These are phyloP conservation scores for Phaethon lepturus DNA, from an alignment of 2,113 vertebrate species.

Conservation along the genomic window DNA sequence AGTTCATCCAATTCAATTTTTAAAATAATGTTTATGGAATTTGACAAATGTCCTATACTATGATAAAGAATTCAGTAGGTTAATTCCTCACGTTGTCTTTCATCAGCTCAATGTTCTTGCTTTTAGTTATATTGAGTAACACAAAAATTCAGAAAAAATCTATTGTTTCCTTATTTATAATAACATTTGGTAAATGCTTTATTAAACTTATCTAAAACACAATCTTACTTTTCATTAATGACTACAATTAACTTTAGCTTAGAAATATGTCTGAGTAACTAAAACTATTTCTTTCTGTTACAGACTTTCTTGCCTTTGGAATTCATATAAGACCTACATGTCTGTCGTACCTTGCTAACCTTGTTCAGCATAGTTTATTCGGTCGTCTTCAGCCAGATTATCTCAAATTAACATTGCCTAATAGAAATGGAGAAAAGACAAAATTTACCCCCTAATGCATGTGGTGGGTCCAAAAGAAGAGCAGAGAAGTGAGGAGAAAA, in stretches of 20 bases:
- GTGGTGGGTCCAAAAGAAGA: not conserved
- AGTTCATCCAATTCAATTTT: not conserved
- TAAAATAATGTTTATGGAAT: not conserved
- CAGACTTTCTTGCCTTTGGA: not conserved
- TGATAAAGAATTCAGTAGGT: not conserved
- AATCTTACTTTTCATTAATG: not conserved
- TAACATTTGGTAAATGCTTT: not conserved
- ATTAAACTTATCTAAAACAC: not conserved
- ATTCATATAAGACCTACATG: not conserved
- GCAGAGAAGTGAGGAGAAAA: fast-evolving
- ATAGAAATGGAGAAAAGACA: not conserved
- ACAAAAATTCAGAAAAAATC: not conserved
- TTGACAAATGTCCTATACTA: not conserved
- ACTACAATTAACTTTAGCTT: not conserved
- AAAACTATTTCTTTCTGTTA: not conserved
- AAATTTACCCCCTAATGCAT: not conserved
- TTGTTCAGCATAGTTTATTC: not conserved
- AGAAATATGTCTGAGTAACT: not conserved
- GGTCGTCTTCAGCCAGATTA: not conserved
- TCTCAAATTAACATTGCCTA: not conserved
- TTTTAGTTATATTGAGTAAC: not conserved
- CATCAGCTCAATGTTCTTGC: not conserved
- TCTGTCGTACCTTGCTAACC: not conserved
- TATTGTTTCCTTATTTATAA: too few relatives aligned
- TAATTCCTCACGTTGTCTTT: not conserved